phyloP scores from a whole-genome alignment of 2,113 vertebrate genomes.

The Syrmaticus mikado region DNA sequence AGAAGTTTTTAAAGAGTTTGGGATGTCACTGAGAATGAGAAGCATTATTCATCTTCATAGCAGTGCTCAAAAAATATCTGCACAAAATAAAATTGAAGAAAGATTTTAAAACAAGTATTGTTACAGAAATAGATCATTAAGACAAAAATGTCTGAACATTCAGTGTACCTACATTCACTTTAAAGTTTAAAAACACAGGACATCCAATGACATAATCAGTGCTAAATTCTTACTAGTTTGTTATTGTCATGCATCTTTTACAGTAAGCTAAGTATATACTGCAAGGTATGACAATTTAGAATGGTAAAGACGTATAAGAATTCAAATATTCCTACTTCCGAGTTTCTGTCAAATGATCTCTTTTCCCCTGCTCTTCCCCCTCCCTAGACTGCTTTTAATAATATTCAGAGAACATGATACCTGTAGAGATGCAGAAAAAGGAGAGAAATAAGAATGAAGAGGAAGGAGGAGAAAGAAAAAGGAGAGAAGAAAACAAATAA shows the following conservation, averaged over 20 bases:
- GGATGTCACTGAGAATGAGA: neutral
- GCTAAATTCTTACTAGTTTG: neutral
- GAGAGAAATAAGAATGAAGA: neutral
- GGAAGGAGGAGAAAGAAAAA: neutral
- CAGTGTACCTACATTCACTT: neutral
- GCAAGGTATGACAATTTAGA: neutral
- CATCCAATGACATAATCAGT: rapidly evolving
- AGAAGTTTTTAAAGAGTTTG: neutral
- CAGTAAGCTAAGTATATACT: neutral
- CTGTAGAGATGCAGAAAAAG: neutral
- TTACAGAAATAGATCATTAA: neutral
- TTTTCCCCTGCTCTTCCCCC: neutral
- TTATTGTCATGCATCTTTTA: neutral
- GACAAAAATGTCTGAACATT: neutral
- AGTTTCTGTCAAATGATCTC: neutral
- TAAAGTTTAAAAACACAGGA: neutral
- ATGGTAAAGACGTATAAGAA: neutral
- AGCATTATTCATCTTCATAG: neutral
- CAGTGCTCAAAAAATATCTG: neutral
- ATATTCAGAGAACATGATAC: neutral
- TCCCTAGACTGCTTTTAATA: neutral
- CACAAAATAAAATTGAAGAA: neutral
- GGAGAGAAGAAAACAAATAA: too few species aligned
- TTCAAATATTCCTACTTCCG: neutral
- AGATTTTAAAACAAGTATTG: neutral